Evolutionary conservation across 2,888 invertebrate genomes (phyloP), one percentile per base, ranked within the genome.

Genomic region (Entomobrya multifasciata): DNA sequence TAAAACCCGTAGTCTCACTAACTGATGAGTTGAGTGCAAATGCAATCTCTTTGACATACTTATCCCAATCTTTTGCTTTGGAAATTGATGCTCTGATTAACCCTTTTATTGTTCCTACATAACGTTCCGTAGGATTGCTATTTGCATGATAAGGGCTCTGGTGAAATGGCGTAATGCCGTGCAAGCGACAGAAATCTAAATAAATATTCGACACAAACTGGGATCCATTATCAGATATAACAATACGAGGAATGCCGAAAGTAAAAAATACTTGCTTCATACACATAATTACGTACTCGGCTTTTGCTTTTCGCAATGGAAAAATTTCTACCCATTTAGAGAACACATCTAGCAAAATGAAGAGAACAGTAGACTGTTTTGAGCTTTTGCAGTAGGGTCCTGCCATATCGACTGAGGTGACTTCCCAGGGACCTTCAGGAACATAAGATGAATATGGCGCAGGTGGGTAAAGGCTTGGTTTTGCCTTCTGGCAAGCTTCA

Each of bases 61-160:
- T 62, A 41, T 78, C 78, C 78, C 78, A 78, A n/a, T 79, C 79
- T 17, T 67, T 79, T 17, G 11, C 8, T n/a, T 49, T 20, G 2
- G 6, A 6, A 11, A 44, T 67, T 10, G 44, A 20, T 11, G 81
- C 27, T 11, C 80, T 17, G 20, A 89, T 88, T 30, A 84, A 57
- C 1, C 22, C n/a, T 65, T 86, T 88, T 1, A 88, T 47, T 2
- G 84, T 88, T 17, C 67, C 30, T 44, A 82, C 80, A 62, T 84
- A 80, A n/a, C 88, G 22, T 62, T 89, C 89, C 0, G 87, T 84
- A 0, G 67, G 27, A 47, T 90, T 90, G 13, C 84, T 70, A 57
- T 88, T 84, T 0, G 88, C 67, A 27, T 89, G 88, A 78, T 84
- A 88, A 6, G 78, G 49, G 5, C 86, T 13, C 25, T 83, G 87